These are phyloP conservation scores for Psophia crepitans DNA, from an alignment of 2,113 vertebrate genomes.

Conservation along the genomic window DNA sequence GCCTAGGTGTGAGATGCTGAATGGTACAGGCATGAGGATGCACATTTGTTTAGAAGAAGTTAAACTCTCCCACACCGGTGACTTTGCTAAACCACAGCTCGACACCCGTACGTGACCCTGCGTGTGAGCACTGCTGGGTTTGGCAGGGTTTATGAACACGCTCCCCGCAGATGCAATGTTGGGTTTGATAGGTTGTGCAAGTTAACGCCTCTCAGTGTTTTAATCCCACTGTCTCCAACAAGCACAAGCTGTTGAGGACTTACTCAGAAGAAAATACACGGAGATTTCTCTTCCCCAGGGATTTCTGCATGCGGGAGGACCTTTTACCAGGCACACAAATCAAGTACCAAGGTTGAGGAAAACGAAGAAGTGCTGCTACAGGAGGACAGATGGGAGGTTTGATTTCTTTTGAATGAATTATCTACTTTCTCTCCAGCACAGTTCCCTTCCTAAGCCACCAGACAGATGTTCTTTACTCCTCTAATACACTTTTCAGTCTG, in stretches of 20 bases:
- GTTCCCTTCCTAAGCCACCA: neutral
- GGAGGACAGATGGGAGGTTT: neutral
- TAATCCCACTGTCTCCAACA: neutral
- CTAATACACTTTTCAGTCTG: neutral
- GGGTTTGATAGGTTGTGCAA: neutral
- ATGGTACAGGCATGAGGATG: neutral
- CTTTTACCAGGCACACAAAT: fast-evolving
- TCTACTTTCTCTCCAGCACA: neutral
- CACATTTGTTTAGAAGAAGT: neutral
- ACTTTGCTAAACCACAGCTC: fast-evolving
- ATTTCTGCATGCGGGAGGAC: neutral
- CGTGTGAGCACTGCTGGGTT: fast-evolving
- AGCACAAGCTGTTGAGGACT: neutral
- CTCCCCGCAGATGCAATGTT: fast-evolving
- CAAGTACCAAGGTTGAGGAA: neutral
- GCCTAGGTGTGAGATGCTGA: neutral
- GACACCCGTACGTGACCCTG: fast-evolving
- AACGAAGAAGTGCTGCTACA: neutral
- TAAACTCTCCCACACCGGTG: fast-evolving
- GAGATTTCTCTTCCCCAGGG: neutral
- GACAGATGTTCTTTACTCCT: neutral
- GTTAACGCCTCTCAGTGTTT: neutral
- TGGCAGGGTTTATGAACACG: neutral
- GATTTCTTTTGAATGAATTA: neutral
- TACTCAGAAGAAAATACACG: neutral